These are phyloP conservation scores for Sphinx pinastri DNA, from an alignment of 2,888 invertebrate genomes.

Conservation along the genomic window DNA sequence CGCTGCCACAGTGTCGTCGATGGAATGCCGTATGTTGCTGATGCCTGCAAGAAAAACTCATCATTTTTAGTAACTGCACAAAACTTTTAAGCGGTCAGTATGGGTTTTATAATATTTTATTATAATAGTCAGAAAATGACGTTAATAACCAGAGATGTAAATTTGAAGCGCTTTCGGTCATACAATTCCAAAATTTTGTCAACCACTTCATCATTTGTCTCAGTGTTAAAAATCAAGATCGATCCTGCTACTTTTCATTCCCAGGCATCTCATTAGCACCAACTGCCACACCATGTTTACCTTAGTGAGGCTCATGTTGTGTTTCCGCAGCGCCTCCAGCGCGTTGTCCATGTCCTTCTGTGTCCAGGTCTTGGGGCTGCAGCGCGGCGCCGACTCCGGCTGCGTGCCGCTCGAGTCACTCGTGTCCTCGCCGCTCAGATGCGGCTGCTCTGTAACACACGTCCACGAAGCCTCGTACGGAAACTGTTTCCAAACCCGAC, in stretches of 20 bases:
- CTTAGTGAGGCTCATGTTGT: constrained; percentile 95
- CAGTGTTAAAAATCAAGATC: too few species aligned
- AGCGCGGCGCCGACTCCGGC: constrained; percentile 61
- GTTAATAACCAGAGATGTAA: too few species aligned
- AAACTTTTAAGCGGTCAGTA: too few species aligned
- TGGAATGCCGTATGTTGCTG: constrained; percentile 93
- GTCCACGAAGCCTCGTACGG: too few species aligned
- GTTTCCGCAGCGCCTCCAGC: constrained; percentile 92
- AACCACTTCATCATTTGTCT: too few species aligned
- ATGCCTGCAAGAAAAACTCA: constrained; percentile 76
- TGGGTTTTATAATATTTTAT: too few species aligned
- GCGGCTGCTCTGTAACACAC: constrained; percentile 56
- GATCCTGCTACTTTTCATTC: too few species aligned
- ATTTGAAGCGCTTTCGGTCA: too few species aligned
- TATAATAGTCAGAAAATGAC: too few species aligned
- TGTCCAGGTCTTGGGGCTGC: constrained; percentile 92
- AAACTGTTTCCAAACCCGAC: too few species aligned
- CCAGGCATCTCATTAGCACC: too few species aligned
- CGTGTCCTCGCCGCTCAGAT: constrained; percentile 68
- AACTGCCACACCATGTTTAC: constrained; percentile 56
- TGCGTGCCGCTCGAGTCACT: constrained; percentile 66
- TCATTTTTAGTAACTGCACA: neutral
- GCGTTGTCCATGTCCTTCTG: constrained; percentile 96
- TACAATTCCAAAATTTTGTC: too few species aligned
- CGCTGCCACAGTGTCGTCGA: constrained; percentile 96